phyloP scores from a whole-genome alignment of 2,113 vertebrate genomes.

The Microcebus ravelobensis region DNA sequence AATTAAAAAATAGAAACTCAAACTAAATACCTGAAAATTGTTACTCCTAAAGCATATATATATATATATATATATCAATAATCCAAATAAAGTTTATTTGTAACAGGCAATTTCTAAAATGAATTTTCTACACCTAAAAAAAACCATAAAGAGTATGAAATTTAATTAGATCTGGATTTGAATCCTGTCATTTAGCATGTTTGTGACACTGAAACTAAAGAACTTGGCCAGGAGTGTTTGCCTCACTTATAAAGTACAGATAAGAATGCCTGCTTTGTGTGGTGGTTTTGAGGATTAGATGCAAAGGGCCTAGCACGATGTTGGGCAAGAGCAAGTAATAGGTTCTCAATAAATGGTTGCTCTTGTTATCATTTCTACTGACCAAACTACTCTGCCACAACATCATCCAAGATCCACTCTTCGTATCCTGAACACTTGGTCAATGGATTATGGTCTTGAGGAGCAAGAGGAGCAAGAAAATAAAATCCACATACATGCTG shows the following conservation, averaged over 20 bases:
- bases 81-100: constrained; percentile 6
- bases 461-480: background rate
- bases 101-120: constrained; percentile 37
- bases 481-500: constrained; percentile 1
- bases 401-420: background rate
- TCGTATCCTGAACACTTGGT: background rate
- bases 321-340: background rate
- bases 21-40: constrained; percentile 24
- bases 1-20: background rate
- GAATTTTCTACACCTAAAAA: constrained; percentile 17
- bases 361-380: background rate
- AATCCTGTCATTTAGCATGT: background rate
- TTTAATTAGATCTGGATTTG: background rate
- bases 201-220: background rate
- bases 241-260: background rate
- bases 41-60: background rate
- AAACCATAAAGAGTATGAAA: background rate
- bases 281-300: background rate
- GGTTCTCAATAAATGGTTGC: background rate
- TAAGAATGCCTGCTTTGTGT: background rate
- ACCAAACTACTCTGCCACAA: background rate
- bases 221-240: background rate
- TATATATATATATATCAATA: background rate
- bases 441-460: background rate
- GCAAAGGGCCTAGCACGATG: background rate